Evolutionary conservation across 2,797 vertebrate species (phyloP), one percentile per base, ranked within the genome.

Genomic region (Pagetopsis macropterus): DNA sequence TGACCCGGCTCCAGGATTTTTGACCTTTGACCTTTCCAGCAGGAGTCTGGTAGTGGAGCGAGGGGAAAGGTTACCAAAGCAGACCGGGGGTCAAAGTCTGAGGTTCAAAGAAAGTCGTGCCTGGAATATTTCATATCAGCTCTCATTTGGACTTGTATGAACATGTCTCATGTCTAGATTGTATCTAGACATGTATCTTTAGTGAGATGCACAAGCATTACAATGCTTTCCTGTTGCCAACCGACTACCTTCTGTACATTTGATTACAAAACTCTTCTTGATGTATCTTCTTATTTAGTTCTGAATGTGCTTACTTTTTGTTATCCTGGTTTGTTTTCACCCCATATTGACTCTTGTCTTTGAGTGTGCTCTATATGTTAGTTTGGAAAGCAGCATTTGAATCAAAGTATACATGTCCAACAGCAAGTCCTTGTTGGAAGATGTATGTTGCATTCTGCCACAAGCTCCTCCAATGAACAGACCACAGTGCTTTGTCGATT

Each of bases 21-120:
- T 73, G 41, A 11, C 51, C 49, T 77, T 75, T 77, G 71, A 85
- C 65, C 44, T 70, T 65, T 72, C 21, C 48, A 43, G 19, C 57
- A 63, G 21, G 7, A 63, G 58, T 62, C 5, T 67, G 56, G 6
- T 19, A 7, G 8, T 43, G 16, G 9, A 27, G 17, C 14, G 17
- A 48, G 14, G 51, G 44, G 4, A 68, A 70, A 54, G 54, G 49
- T 72, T 59, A 78, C 50, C 43, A 54, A 50, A 76, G 51, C 54
- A 68, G 66, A 57, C 4, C 67, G 54, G 14, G 58, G 70, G 43
- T 54, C 58, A 43, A 33, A 19, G 12, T 64, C 13, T 37, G 12
- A 1, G 40, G 48, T 40, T 69, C 8, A n/a, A 21, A 44, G 19
- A 52, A 17, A 60, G 43, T 11, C 57, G n/a, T 17, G n/a, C 44